A percentile compares a stretch with the other conserved stretches of the same genome.
Evolutionary conservation across 2,113 vertebrate species (phyloP).

Genomic region (Raphicerus campestris): DNA sequence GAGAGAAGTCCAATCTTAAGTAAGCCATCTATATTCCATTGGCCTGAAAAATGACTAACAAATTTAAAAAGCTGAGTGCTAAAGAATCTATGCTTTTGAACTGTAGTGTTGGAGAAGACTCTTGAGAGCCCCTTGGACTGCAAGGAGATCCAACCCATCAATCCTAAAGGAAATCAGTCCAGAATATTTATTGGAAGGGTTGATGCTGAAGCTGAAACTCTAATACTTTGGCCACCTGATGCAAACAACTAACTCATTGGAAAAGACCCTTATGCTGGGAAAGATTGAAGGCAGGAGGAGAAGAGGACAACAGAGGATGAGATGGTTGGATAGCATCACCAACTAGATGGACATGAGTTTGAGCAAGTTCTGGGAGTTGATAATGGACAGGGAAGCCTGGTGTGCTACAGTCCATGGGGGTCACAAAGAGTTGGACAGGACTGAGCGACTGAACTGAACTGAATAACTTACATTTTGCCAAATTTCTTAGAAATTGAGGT

Average conservation of each 20-base stretch:
- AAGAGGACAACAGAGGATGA: background rate
- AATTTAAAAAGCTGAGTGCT: background rate
- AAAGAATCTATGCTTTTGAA: background rate
- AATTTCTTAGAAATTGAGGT: background rate
- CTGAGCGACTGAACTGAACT: background rate
- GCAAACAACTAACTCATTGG: background rate
- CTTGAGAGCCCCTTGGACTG: background rate
- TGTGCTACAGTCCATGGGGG: background rate
- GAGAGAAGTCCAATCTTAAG: background rate
- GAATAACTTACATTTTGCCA: background rate
- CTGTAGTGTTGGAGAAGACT: background rate
- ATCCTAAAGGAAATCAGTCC: background rate
- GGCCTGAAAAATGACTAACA: background rate
- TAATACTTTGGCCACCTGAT: background rate
- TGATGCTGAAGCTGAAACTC: background rate
- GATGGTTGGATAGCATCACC: background rate
- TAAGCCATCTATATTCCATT: background rate
- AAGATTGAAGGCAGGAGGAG: background rate
- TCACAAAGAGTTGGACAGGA: background rate
- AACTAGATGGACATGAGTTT: background rate
- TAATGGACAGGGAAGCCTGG: background rate
- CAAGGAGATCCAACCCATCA: background rate
- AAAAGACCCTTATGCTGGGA: background rate
- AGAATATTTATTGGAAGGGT: background rate
- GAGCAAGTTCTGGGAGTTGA: background rate